Percentiles rank a stretch among this genome's conserved stretches.
Conservation (phyloP, 2,888 invertebrate species). For the Corythucha ciliata region DNA sequence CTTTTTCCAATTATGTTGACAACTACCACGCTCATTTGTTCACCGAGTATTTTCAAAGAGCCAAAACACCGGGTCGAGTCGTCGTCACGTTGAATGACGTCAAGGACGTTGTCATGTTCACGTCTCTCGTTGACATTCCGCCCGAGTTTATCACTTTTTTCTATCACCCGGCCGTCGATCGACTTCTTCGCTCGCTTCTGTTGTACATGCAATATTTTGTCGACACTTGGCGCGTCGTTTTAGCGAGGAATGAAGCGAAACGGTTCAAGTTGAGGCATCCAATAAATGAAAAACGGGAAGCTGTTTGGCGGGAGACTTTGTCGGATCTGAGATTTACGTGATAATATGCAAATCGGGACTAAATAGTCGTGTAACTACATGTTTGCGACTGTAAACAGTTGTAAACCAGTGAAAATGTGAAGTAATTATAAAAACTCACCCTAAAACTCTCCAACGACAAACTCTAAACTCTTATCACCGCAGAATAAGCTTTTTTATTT, state of each 20-base stretch:
- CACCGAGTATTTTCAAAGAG: conserved; percentile 18
- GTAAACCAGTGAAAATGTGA: too few species aligned
- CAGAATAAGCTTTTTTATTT: too few species aligned
- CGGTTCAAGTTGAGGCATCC: conserved; percentile 20
- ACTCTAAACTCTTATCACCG: too few species aligned
- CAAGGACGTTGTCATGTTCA: conserved; percentile 23
- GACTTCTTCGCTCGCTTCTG: conserved; percentile 16
- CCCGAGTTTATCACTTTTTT: conserved; percentile 19
- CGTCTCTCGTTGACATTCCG: conserved; percentile 19
- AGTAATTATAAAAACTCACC: too few species aligned
- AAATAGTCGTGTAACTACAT: too few species aligned
- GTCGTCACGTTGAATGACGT: conserved; percentile 19
- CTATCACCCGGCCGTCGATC: conserved; percentile 14
- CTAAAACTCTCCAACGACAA: too few species aligned
- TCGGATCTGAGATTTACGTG: conserved; percentile 16
- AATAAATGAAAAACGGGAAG: conserved; percentile 7
- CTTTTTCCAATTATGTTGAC: too few species aligned
- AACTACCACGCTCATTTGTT: conserved; percentile 19
- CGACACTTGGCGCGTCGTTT: conserved; percentile 12
- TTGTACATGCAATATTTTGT: conserved; percentile 24
- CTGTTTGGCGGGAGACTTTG: conserved; percentile 17
- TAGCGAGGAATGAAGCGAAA: conserved; percentile 10
- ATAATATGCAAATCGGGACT: too few species aligned
- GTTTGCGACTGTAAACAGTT: too few species aligned
- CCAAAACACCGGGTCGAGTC: too few species aligned